These are phyloP conservation scores for Dryobates pubescens DNA, from an alignment of 2,797 vertebrate genomes.

Conservation along the genomic window DNA sequence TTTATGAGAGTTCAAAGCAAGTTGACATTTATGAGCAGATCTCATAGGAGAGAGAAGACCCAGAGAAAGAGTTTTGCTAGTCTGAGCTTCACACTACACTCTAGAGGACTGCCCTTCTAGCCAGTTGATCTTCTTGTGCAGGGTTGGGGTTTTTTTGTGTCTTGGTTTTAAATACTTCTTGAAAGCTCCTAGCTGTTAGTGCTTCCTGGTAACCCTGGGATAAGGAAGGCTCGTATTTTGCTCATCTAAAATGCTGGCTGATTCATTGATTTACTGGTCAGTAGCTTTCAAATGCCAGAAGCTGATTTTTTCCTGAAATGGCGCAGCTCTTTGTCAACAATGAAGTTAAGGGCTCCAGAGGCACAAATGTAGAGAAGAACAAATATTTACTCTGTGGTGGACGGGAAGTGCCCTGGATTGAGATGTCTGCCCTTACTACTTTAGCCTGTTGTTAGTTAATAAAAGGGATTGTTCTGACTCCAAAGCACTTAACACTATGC, in stretches of 20 bases:
- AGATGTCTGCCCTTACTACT: not conserved
- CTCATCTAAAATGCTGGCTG: not conserved
- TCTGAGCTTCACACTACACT: not conserved
- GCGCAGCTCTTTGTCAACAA: not conserved
- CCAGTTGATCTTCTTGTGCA: not conserved
- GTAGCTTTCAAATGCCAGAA: conserved; percentile 20
- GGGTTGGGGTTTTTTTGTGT: not conserved
- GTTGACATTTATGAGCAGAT: conserved; percentile 46
- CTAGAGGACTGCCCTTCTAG: not conserved
- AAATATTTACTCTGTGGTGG: conserved; percentile 48
- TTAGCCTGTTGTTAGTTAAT: not conserved
- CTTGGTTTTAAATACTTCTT: not conserved
- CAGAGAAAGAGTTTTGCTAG: conserved; percentile 9
- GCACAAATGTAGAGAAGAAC: not conserved
- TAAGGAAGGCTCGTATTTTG: not conserved
- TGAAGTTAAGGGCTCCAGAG: not conserved
- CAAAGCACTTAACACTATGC: not conserved
- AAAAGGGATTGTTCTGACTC: not conserved
- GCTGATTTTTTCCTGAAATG: not conserved
- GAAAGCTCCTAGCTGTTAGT: not conserved
- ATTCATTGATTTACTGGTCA: not conserved
- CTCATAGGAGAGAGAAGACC: not conserved
- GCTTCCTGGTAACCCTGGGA: not conserved
- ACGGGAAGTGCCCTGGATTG: not conserved
- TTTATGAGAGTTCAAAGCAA: conserved; percentile 9